Evolutionary conservation across 2,888 invertebrate species (phyloP).

Genomic region (Digitonthophagus gazella): DNA sequence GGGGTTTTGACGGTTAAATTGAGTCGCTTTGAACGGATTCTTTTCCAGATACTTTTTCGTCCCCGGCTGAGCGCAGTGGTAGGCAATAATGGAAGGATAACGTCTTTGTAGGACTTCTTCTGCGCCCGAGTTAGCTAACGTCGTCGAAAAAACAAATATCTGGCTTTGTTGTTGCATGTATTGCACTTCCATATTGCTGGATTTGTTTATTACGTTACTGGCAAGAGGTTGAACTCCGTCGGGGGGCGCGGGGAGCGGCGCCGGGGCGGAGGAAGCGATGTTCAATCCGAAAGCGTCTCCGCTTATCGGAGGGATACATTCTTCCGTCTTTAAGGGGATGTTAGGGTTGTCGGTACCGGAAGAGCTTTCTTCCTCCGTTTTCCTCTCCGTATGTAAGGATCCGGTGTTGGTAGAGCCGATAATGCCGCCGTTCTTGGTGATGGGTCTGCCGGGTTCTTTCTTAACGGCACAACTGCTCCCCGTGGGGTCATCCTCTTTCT

Average conservation of each 20-base stretch:
- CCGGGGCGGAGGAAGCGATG: conserved; percentile 40
- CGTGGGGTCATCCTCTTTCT: conserved; percentile 48
- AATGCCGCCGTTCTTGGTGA: conserved; percentile 51
- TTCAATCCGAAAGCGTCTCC: conserved; percentile 47
- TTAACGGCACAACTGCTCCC: conserved; percentile 43
- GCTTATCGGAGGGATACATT: conserved; percentile 45
- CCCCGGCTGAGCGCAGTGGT: conserved; percentile 92
- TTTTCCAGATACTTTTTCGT: conserved; percentile 95
- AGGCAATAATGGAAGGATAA: conserved; percentile 88
- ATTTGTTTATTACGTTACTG: conserved; percentile 75
- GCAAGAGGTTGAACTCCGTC: conserved; percentile 72
- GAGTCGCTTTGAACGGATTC: conserved; percentile 86
- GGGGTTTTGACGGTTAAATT: conserved; percentile 80
- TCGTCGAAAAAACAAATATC: conserved; percentile 95
- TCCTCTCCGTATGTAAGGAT: conserved; percentile 47
- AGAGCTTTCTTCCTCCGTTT: conserved; percentile 43
- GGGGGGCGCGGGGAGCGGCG: conserved; percentile 50
- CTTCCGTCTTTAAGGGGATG: conserved; percentile 48
- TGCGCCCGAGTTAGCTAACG: conserved; percentile 91
- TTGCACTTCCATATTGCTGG: conserved; percentile 79
- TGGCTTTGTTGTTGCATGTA: conserved; percentile 96
- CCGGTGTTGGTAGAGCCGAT: conserved; percentile 52
- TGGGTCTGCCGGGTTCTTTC: conserved; percentile 46
- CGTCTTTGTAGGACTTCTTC: conserved; percentile 88
- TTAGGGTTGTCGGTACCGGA: conserved; percentile 33